Evolutionary conservation across 2,888 invertebrate genomes (phyloP), one percentile per base, ranked within the genome.

Genomic region (Pammene fasciana): DNA sequence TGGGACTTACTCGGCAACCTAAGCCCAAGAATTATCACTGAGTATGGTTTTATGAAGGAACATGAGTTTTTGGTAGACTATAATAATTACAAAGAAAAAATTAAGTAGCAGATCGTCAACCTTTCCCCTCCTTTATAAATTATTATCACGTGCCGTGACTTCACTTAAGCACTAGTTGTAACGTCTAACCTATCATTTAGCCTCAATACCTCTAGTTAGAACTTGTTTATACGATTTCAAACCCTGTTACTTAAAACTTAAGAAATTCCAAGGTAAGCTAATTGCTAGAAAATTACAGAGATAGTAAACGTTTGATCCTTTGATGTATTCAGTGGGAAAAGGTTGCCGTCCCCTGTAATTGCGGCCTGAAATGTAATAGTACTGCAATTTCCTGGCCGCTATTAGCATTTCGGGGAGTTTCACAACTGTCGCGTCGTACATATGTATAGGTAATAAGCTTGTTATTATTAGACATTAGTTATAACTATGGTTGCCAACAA

Each of bases 261-360:
- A 26, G 57, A 11, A 56, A 14, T 48, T 9, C 74, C 75, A 74
- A 71, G 72, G 74, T 68, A 67, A 62, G 67, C 64, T 74, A 75
- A 74, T 74, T 72, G 68, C 71, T 72, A 67, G 72, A 52, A 73
- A 78, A 79, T 77, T 76, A 76, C 71, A 74, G 77, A 75, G 76
- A 72, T 64, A 60, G 67, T 73, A 76, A 77, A 75, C 74, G 74
- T 73, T 77, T 78, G 78, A 79, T 79, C 78, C 71, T 67, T 68
- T 75, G 71, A 76, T 76, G 74, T 75, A 76, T 76, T 75, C 65
- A 75, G 68, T 45, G 52, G 70, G 62, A 62, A 73, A 70, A 52
- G 71, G 71, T 70, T 67, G 65, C 14, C 71, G 61, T 52, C 68
- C 72, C 72, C 71, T 65, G 54, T 59, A 57, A 65, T 68, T 54